Evolutionary conservation across 2,113 vertebrate genomes (phyloP), one percentile per base, ranked within the genome.

Genomic region (Hypocryptadius cinnamomeus): DNA sequence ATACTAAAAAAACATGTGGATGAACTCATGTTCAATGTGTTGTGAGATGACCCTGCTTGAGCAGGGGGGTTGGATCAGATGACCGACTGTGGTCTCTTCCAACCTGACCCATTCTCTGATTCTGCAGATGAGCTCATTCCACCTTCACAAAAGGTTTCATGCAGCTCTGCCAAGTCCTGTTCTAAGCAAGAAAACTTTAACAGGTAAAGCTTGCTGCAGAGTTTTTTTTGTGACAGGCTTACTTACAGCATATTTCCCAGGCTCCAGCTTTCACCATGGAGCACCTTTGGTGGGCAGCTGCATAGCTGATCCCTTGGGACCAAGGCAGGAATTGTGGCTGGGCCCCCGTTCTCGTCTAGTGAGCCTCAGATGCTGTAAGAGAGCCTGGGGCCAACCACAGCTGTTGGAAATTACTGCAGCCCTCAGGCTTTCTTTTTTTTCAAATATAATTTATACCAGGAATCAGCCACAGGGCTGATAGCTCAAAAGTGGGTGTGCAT

Each of bases 371-470:
- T 60, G 24, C 68, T 91, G 68, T 27, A 79, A 82, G 42, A 89
- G 23, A 79, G 70, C 78, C 45, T 87, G 70, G 10, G 54, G 78
- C 42, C 24, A 84, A 30, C 20, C 48, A 53, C 95, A 94, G 89
- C 69, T 95, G 80, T n/a, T 85, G 54, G 51, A 89, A 79, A 94
- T 94, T 79, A 91, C 35, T 61, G 45, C 57, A 93, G 73, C 44
- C 61, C 53, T 85, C 54, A 79, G 77, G 86, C 61, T 93, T 79
- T 61, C 37, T 92, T 54, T 54, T 33, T 33, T 42, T 56, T 21
- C 2, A 21, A 56, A 56, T 33, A 14, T 85, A 82, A 89, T 87
- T 87, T 85, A 89, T 82, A 76, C 28, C 54, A 89, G 66, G 17
- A 77, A 73, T 57, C 73, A 89, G 59, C 4, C 45, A 45, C 0